Percentiles rank a stretch among this genome's conserved stretches.
Conservation (phyloP, 2,113 vertebrate genomes). For the Seriola quinqueradiata region DNA sequence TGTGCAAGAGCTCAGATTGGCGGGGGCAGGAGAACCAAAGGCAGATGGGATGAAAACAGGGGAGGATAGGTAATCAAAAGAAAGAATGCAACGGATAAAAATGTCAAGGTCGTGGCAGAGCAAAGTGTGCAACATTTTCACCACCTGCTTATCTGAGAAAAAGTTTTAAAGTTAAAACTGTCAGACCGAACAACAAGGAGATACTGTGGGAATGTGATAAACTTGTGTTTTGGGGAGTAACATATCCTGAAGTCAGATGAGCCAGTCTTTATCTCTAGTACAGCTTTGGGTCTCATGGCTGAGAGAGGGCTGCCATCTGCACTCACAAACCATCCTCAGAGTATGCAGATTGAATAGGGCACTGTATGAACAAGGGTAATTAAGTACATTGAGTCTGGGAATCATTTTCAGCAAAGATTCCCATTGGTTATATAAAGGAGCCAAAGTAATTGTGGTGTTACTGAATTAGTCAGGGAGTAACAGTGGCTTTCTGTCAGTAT, state of each 20-base stretch:
- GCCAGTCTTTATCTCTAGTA: conserved; percentile 44
- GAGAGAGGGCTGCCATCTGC: conserved; percentile 56
- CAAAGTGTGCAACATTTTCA: conserved; percentile 31
- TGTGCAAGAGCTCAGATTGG: conserved; percentile 53
- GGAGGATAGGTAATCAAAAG: conserved; percentile 44
- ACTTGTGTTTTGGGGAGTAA: conserved; percentile 52
- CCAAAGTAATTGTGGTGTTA: conserved; percentile 22
- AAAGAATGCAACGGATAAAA: conserved; percentile 11
- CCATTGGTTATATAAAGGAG: conserved; percentile 49
- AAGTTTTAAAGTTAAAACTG: conserved; percentile 12
- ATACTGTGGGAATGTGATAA: conserved; percentile 61
- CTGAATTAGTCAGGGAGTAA: conserved; percentile 14
- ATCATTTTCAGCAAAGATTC: conserved; percentile 58
- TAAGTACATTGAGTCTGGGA: conserved; percentile 57
- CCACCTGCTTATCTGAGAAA: conserved; percentile 29
- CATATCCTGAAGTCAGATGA: conserved; percentile 66
- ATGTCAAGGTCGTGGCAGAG: conserved; percentile 46
- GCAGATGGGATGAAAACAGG: conserved; percentile 39
- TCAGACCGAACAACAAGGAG: conserved; percentile 44
- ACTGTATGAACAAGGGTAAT: conserved; percentile 61
- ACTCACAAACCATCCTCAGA: conserved; percentile 61
- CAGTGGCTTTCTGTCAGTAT: conserved; percentile 15
- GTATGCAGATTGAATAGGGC: conserved; percentile 57
- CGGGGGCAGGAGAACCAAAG: conserved; percentile 34
- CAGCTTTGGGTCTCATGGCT: conserved; percentile 64